Percentiles rank a stretch among this genome's conserved stretches.
These are phyloP conservation scores for Antechinus flavipes DNA, from an alignment of 2,113 vertebrate species.

Conservation along the genomic window DNA sequence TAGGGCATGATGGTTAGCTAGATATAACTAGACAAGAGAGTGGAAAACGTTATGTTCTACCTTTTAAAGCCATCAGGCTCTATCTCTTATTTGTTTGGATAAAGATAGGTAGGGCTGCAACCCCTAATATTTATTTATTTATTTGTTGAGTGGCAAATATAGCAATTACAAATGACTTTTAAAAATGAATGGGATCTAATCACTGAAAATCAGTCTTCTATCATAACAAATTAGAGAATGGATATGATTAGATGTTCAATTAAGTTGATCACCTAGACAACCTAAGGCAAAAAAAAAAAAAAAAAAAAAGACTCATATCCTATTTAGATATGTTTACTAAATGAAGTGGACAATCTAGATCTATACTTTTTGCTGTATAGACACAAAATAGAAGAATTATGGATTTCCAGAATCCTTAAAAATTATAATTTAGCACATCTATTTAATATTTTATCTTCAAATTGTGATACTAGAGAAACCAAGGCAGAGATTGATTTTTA, in stretches of 20 bases:
- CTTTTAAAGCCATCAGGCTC: slow-evolving; percentile 34
- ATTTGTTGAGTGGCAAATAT: background rate
- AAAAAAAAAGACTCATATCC: background rate
- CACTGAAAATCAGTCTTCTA: slow-evolving; percentile 10
- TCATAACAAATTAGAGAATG: background rate
- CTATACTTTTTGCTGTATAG: background rate
- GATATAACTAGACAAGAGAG: background rate
- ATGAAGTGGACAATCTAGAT: slow-evolving; percentile 44
- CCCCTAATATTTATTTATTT: slow-evolving; percentile 6
- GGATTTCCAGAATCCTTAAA: background rate
- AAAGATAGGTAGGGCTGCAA: slow-evolving; percentile 14
- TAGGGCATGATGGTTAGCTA: slow-evolving; percentile 11
- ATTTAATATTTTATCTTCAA: slow-evolving; percentile 23
- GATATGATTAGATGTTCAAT: slow-evolving; percentile 29
- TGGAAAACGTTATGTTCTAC: slow-evolving; percentile 25
- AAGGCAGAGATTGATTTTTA: no score
- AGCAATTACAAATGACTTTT: background rate
- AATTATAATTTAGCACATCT: background rate
- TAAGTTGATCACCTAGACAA: slow-evolving; percentile 48
- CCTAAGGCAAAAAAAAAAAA: background rate
- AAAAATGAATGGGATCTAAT: background rate
- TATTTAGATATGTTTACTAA: slow-evolving; percentile 19
- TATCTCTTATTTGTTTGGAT: slow-evolving; percentile 28
- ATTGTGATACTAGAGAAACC: no score
- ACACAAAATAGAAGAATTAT: background rate